Evolutionary conservation across 92 coral and sea anemone genomes (phyloP).

Genomic region (Virgularia gustaviana): DNA sequence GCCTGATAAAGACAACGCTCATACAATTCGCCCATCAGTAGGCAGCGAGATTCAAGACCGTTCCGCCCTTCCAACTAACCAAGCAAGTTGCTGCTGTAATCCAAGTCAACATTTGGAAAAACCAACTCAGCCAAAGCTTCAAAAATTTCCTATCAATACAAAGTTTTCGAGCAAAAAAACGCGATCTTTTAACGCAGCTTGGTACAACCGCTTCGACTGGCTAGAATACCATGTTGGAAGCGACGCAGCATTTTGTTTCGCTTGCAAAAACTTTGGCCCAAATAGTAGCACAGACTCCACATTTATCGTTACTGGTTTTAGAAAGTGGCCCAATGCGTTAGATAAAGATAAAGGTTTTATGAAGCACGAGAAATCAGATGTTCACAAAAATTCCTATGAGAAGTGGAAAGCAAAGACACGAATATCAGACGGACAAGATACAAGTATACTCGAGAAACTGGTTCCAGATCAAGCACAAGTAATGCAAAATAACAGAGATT

Average conservation of each 20-base stretch:
- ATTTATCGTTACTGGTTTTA: no score
- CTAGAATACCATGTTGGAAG: slow-evolving; percentile 4
- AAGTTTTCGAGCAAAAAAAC: not conserved
- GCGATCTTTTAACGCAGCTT: not conserved
- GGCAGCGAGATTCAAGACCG: no score
- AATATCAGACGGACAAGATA: not conserved
- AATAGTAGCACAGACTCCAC: not conserved
- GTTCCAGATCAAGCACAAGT: not conserved
- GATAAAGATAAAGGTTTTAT: slow-evolving; percentile 1
- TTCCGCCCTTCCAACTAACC: no score
- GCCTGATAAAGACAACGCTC: no score
- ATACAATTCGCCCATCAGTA: no score
- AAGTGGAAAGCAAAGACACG: slow-evolving; percentile 1
- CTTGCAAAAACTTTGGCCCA: not conserved
- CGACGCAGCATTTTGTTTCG: slow-evolving; percentile 12
- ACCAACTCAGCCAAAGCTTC: slow-evolving; percentile 16
- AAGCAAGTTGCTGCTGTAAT: no score
- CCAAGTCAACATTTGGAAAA: not conserved
- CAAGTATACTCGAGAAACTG: slow-evolving; percentile 5
- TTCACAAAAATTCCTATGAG: slow-evolving; percentile 1
- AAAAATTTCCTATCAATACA: not conserved
- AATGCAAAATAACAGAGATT: not conserved
- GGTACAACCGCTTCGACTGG: slow-evolving; percentile 15
- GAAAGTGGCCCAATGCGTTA: slow-evolving; percentile 15
- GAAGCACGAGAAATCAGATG: slow-evolving; percentile 6